A percentile compares a stretch with the other conserved stretches of the same genome.
These are phyloP conservation scores for Aphelenchoides besseyi DNA, from an alignment of 1,140 invertebrate species.

Conservation along the genomic window DNA sequence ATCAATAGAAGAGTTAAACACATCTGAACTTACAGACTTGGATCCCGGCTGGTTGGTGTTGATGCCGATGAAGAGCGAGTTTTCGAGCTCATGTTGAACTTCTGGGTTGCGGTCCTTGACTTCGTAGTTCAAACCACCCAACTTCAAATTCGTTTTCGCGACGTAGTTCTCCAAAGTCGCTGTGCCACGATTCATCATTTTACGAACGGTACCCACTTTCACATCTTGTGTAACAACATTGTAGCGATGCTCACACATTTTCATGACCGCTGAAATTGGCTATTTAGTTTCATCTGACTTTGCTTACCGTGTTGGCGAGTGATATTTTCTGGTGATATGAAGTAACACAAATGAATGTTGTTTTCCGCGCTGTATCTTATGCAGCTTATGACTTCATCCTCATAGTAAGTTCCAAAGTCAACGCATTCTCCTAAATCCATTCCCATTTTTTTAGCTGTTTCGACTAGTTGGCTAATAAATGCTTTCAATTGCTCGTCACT, in stretches of 20 bases:
- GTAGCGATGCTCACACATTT: conserved; percentile 5
- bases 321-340: conserved; percentile 9
- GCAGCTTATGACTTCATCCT: neutral
- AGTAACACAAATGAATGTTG: neutral
- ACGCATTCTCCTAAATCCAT: neutral
- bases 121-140: conserved; percentile 4
- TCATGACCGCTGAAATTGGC: conserved; percentile 16
- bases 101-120: neutral
- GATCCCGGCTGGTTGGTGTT: conserved; percentile 9
- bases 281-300: neutral
- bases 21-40: too few species aligned
- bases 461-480: neutral
- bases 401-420: neutral
- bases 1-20: too few species aligned
- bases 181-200: neutral
- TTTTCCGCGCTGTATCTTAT: neutral
- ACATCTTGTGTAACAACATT: conserved; percentile 20
- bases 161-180: conserved; percentile 21
- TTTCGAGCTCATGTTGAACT: neutral
- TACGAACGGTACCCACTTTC: neutral
- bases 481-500: neutral
- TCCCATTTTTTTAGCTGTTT: neutral
- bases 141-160: conserved; percentile 12
- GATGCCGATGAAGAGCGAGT: conserved; percentile 16
- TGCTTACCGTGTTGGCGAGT: neutral